These are phyloP conservation scores for Dryobota labecula DNA, from an alignment of 2,888 invertebrate species.

Conservation along the genomic window DNA sequence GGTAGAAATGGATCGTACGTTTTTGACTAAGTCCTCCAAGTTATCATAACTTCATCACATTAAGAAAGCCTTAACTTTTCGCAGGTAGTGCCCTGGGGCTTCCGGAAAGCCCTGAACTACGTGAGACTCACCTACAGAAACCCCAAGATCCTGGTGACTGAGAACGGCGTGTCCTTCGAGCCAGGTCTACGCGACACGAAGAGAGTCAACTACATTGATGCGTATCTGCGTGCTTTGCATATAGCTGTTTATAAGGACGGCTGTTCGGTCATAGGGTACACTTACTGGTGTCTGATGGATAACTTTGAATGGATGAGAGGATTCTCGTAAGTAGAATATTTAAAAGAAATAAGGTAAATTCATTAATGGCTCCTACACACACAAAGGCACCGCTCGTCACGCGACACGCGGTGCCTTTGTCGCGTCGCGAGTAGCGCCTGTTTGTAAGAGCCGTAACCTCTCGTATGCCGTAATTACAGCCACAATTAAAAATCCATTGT, in stretches of 20 bases:
- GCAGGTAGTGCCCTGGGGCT: slow-evolving; percentile 92
- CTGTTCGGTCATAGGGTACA: slow-evolving; percentile 92
- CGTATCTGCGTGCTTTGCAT: slow-evolving; percentile 85
- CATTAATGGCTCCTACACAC: too few relatives aligned
- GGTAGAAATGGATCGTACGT: not conserved
- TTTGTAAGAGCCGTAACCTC: too few relatives aligned
- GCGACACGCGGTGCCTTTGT: too few relatives aligned
- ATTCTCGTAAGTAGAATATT: slow-evolving; percentile 88
- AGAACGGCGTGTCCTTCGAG: slow-evolving; percentile 91
- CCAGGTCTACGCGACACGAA: slow-evolving; percentile 84
- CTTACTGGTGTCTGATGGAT: slow-evolving; percentile 95
- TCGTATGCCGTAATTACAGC: too few relatives aligned
- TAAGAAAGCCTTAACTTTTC: not conserved
- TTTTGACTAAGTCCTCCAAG: not conserved
- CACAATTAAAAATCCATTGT: too few relatives aligned
- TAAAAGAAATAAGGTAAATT: not conserved
- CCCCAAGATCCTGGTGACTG: slow-evolving; percentile 90
- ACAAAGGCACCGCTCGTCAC: too few relatives aligned
- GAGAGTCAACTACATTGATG: slow-evolving; percentile 89
- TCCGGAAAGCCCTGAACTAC: slow-evolving; percentile 92
- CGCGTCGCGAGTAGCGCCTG: too few relatives aligned
- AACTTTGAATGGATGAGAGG: slow-evolving; percentile 95
- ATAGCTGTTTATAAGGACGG: slow-evolving; percentile 89
- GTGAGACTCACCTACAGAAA: slow-evolving; percentile 91
- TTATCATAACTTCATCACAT: not conserved